Evolutionary conservation across 2,888 invertebrate species (phyloP).

Genomic region (Platynereis dumerilii): DNA sequence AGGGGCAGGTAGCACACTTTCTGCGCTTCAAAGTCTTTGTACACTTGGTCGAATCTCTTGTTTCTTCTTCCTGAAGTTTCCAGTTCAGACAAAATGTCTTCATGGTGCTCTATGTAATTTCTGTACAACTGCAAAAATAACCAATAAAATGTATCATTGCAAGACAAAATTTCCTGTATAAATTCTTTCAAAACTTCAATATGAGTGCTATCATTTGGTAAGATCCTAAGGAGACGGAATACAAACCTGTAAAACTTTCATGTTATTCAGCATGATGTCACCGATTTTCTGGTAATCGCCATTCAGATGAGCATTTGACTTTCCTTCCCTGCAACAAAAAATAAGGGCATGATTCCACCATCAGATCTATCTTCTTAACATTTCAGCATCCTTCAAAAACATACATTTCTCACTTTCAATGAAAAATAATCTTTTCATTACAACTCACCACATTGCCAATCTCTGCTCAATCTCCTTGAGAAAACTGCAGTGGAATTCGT

Average conservation of each 20-base stretch:
- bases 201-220: too few species aligned
- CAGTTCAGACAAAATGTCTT: conserved; percentile 78
- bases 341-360: conserved; percentile 2
- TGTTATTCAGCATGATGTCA: conserved; percentile 73
- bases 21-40: conserved; percentile 80
- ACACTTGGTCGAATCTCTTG: conserved; percentile 74
- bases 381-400: neutral
- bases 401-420: too few species aligned
- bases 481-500: conserved; percentile 81
- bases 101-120: conserved; percentile 72
- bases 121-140: conserved; percentile 59
- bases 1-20: conserved; percentile 85
- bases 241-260: conserved; percentile 34
- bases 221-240: too few species aligned
- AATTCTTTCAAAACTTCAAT: too few species aligned
- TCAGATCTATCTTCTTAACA: neutral
- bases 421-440: too few species aligned
- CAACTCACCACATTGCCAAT: conserved; percentile 72
- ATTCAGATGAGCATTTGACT: conserved; percentile 67
- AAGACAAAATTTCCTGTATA: neutral
- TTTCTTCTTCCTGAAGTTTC: conserved; percentile 79
- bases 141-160: neutral
- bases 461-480: conserved; percentile 80
- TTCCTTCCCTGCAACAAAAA: conserved; percentile 70
- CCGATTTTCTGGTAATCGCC: conserved; percentile 74